These are phyloP conservation scores for Carlito syrichta DNA, from an alignment of 2,113 vertebrate genomes.

Conservation along the genomic window DNA sequence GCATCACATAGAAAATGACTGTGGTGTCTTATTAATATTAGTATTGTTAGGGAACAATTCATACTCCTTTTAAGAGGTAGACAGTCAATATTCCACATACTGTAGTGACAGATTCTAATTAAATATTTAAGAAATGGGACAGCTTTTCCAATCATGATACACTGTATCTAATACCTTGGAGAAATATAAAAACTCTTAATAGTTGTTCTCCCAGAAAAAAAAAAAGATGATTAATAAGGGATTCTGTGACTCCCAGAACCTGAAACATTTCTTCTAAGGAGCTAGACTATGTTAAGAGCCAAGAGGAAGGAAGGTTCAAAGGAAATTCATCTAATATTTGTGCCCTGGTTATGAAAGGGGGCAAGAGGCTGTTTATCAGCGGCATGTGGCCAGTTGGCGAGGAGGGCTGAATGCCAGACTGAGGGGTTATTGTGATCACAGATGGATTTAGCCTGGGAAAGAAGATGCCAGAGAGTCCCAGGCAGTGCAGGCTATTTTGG, in stretches of 20 bases:
- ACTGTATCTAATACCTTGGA: conserved; percentile 37
- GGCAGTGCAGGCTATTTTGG: conserved; percentile 55
- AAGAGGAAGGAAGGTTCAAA: conserved; percentile 71
- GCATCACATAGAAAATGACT: background rate
- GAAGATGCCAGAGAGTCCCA: conserved; percentile 38
- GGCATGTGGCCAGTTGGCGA: conserved; percentile 64
- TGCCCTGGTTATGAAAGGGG: conserved; percentile 36
- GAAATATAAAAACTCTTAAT: conserved; percentile 44
- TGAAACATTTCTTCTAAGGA: conserved; percentile 39
- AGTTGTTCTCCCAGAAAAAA: background rate
- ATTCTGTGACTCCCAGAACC: conserved; percentile 42
- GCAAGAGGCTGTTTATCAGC: background rate
- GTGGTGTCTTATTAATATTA: background rate
- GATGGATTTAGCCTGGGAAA: conserved; percentile 19
- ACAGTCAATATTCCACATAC: background rate
- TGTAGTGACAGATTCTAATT: conserved; percentile 17
- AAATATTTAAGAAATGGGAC: conserved; percentile 42
- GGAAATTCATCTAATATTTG: conserved; percentile 76
- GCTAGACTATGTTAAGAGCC: conserved; percentile 24
- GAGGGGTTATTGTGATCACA: conserved; percentile 60
- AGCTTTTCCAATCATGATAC: conserved; percentile 29
- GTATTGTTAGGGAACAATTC: background rate
- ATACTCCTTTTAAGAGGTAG: background rate
- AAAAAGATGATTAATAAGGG: conserved; percentile 63
- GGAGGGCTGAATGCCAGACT: conserved; percentile 52